phyloP scores from a whole-genome alignment of 2,113 vertebrate species.

The Trichechus manatus region DNA sequence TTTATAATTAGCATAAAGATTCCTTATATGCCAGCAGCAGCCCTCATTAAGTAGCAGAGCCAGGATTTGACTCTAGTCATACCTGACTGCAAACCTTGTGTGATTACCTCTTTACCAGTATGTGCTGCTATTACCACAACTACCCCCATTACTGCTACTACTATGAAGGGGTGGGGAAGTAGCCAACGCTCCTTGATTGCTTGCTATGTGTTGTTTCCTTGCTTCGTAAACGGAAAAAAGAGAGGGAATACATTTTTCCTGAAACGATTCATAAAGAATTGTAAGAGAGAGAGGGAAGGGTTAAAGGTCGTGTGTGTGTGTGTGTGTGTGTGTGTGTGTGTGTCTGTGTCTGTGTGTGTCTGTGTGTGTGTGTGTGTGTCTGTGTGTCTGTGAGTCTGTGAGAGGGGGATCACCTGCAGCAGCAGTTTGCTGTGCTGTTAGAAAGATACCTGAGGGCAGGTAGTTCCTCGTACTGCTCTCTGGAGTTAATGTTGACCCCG shows the following conservation, averaged over 20 bases:
- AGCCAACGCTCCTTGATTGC: background rate
- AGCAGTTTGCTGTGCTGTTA: background rate
- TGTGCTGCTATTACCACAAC: background rate
- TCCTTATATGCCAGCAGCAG: background rate
- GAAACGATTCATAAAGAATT: background rate
- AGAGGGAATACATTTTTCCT: background rate
- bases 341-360: background rate
- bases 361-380: background rate
- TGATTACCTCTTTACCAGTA: background rate
- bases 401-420: background rate
- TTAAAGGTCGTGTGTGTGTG: background rate
- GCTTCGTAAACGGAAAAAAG: slow-evolving; percentile 35
- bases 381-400: background rate
- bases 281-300: background rate
- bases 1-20: background rate
- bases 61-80: background rate
- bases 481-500: background rate
- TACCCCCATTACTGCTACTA: background rate
- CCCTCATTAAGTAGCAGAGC: background rate
- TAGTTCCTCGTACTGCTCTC: background rate
- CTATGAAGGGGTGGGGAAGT: background rate
- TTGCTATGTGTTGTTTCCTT: background rate
- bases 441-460: background rate
- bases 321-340: background rate
- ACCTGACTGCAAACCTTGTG: background rate